Percentiles rank a stretch among this genome's conserved stretches.
These are phyloP conservation scores for Coleophora flavipennella DNA, from an alignment of 2,888 invertebrate genomes.

Conservation along the genomic window DNA sequence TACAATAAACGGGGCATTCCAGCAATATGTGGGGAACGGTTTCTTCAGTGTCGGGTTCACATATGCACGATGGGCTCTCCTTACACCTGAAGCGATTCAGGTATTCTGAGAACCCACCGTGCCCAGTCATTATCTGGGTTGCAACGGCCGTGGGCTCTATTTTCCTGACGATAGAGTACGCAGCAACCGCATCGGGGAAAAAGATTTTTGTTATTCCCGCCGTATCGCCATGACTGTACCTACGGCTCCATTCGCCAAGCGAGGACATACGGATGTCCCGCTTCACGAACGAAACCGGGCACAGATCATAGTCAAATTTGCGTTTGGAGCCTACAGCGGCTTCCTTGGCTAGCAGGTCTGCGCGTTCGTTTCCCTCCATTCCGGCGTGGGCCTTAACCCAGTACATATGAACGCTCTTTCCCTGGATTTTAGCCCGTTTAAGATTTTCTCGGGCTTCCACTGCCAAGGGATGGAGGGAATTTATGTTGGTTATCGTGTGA, in stretches of 20 bases:
- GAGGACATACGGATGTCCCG: no score
- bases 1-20: no score
- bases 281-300: not conserved
- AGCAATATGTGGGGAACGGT: no score
- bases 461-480: constrained; percentile 6
- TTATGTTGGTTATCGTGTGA: no score
- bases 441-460: constrained; percentile 6
- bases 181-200: no score
- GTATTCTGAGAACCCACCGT: constrained; percentile 6
- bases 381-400: not conserved
- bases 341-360: not conserved
- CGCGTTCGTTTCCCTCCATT: not conserved
- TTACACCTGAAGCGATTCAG: constrained; percentile 3
- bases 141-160: no score
- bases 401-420: no score
- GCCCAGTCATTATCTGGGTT: not conserved
- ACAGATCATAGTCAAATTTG: not conserved
- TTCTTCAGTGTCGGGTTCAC: no score
- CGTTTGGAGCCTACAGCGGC: not conserved
- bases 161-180: no score
- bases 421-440: not conserved
- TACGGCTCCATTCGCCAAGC: no score
- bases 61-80: constrained; percentile 3
- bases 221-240: no score
- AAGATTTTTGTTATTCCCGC: no score